Evolutionary conservation across 2,888 invertebrate species (phyloP).

Genomic region (Chymomyza procnemis): DNA sequence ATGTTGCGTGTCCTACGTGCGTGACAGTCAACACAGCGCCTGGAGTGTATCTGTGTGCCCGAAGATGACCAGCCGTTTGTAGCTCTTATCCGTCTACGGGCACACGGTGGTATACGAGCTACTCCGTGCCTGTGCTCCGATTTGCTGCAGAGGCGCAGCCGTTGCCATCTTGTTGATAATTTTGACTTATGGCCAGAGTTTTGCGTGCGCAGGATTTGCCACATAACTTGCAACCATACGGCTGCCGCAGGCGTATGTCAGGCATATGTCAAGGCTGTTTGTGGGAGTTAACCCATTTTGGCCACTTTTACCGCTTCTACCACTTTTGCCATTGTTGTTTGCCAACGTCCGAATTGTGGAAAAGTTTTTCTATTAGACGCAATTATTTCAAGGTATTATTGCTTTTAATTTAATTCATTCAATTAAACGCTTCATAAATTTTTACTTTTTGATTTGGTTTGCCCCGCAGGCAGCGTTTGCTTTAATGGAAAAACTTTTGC

Average conservation of each 20-base stretch:
- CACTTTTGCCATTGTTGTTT: background rate
- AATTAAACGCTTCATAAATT: conserved; percentile 78
- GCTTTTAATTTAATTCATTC: conserved; percentile 77
- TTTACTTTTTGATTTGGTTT: conserved; percentile 73
- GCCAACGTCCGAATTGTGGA: conserved; percentile 7
- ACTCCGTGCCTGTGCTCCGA: background rate
- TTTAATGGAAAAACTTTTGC: conserved; percentile 74
- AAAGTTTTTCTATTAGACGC: conserved; percentile 70
- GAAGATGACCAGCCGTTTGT: background rate
- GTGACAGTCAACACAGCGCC: conserved; percentile 68
- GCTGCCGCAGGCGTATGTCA: conserved; percentile 33
- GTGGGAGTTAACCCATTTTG: background rate
- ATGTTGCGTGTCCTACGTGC: conserved; percentile 77
- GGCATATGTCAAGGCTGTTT: conserved; percentile 15
- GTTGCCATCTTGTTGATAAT: conserved; percentile 75
- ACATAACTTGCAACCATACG: conserved; percentile 48
- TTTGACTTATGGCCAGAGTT: conserved; percentile 75
- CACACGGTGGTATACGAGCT: conserved; percentile 2
- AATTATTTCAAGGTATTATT: conserved; percentile 74
- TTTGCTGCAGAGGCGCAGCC: conserved; percentile 23
- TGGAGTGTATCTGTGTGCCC: background rate
- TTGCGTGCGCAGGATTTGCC: conserved; percentile 65
- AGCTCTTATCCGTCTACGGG: conserved; percentile 7
- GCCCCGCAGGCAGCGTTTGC: conserved; percentile 46
- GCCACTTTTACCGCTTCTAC: conserved; percentile 6